Evolutionary conservation across 1,140 invertebrate genomes (phyloP), one percentile per base, ranked within the genome.

Genomic region (Dreissena rostriformis): DNA sequence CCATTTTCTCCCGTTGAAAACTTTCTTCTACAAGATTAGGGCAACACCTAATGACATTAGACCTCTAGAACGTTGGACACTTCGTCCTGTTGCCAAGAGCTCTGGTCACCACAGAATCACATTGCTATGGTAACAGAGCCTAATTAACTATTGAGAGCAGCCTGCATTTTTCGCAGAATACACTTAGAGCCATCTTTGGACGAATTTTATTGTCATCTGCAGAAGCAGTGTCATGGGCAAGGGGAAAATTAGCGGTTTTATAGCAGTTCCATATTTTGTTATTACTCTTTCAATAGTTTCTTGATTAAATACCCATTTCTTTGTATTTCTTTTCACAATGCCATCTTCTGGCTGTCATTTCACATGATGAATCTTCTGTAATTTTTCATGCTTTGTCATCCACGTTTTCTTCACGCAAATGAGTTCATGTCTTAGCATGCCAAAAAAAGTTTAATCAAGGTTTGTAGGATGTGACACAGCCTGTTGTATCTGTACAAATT

Each of bases 371-470:
- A 61, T 19, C 22, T n/a, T 24, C 6, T 4, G 57, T 2, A 2
- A 61, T 61, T 61, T 61, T 61, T 61, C 57, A 61, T 61, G 57
- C 57, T 61, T 61, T 61, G 57, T 61, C 57, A 61, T 61, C 22
- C 57, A 19, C 17, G 22, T 19, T 61, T 61, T 61, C 22, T 24
- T 61, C 22, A n/a, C 57, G 11, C 57, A 61, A 61, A 61, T 61
- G 57, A 61, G 17, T 61, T 61, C 22, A 61, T 61, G 17, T 12
- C 17, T 19, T n/a, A 61, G 57, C 57, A 24, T 61, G 57, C 11
- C 39, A 39, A 5, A 39, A 2, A 2, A 39, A 39, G 39, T 39
- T 39, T 39, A 39, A 39, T 39, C 39, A 39, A 8, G 8, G 39
- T 39, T 2, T 39, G 39, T 39, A 39, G 2, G 39, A 39, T 39